phyloP scores from a whole-genome alignment of 2,113 vertebrate species.

The Formicarius rufipectus region DNA sequence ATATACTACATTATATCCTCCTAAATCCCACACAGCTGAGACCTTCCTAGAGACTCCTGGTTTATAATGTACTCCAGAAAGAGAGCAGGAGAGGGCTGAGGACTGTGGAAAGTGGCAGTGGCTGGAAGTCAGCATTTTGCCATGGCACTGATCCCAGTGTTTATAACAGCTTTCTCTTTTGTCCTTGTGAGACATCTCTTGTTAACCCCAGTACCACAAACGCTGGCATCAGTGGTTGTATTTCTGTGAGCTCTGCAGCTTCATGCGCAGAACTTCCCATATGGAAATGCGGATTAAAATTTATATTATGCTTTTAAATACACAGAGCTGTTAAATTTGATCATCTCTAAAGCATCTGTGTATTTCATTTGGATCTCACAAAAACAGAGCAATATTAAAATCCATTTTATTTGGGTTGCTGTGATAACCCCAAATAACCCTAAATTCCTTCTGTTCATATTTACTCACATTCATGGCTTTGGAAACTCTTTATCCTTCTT shows the following conservation, averaged over 20 bases:
- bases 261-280: neutral
- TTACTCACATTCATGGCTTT: neutral
- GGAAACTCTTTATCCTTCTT: neutral
- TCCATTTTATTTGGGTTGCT: conserved; percentile 19
- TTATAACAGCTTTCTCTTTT: neutral
- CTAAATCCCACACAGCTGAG: neutral
- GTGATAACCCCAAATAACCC: conserved; percentile 1
- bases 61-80: neutral
- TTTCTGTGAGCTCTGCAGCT: neutral
- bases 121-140: neutral
- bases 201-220: neutral
- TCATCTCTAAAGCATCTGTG: conserved; percentile 3
- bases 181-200: neutral
- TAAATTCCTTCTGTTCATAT: conserved; percentile 31
- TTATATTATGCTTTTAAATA: conserved; percentile 20
- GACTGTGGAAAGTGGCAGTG: neutral
- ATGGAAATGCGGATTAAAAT: neutral
- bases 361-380: neutral
- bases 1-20: neutral
- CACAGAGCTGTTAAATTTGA: neutral
- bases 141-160: neutral
- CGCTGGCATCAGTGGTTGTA: neutral
- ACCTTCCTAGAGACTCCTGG: neutral
- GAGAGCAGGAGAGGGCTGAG: neutral
- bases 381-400: conserved; percentile 12